Evolutionary conservation across 2,113 vertebrate genomes (phyloP).

Genomic region (Laticauda colubrina): DNA sequence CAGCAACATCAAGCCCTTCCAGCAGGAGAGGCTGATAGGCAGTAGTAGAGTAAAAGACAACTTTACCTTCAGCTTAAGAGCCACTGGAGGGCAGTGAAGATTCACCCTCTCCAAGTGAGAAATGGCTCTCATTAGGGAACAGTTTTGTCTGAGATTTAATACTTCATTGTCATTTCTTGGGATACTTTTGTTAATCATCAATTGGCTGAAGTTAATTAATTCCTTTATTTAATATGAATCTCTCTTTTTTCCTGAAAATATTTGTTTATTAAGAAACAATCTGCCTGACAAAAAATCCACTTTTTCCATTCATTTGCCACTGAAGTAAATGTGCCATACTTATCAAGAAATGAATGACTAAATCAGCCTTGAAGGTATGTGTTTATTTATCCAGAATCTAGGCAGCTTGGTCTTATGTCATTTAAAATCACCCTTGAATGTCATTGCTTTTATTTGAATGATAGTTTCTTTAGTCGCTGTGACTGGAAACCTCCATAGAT

Average conservation of each 20-base stretch:
- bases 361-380: neutral
- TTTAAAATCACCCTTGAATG: slow-evolving; percentile 4
- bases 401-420: neutral
- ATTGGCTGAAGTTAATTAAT: neutral
- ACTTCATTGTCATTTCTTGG: neutral
- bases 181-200: neutral
- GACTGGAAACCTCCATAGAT: neutral
- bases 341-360: neutral
- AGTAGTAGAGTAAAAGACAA: neutral
- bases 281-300: neutral
- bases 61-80: neutral
- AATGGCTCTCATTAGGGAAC: neutral
- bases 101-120: slow-evolving; percentile 15
- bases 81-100: slow-evolving; percentile 17
- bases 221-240: neutral
- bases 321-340: neutral
- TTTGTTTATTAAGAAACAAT: neutral
- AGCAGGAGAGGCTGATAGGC: neutral
- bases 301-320: neutral
- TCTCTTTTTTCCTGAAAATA: neutral
- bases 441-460: neutral
- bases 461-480: neutral
- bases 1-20: neutral
- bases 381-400: neutral
- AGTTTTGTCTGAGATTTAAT: neutral